Conservation (phyloP, 2,797 vertebrate genomes). For the Sparus aurata region DNA sequence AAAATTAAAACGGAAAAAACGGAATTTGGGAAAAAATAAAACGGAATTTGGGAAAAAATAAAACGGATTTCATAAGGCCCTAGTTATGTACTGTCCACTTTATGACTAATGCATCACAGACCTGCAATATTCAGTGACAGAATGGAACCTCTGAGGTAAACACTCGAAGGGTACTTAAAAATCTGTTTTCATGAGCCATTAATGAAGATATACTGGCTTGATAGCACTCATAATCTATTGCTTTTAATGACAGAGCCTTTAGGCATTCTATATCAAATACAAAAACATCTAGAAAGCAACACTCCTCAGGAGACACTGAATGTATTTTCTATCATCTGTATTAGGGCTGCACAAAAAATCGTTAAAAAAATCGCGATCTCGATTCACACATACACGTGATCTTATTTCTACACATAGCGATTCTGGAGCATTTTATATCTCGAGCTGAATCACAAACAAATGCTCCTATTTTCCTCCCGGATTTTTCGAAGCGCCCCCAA, state of each 20-base stretch:
- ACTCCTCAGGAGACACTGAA: background rate
- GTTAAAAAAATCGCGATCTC: too few relatives aligned
- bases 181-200: background rate
- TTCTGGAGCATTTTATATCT: too few relatives aligned
- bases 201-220: background rate
- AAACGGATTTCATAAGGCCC: too few relatives aligned
- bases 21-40: too few relatives aligned
- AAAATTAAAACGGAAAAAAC: too few relatives aligned
- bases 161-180: background rate
- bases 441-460: too few relatives aligned
- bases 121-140: background rate
- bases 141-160: background rate
- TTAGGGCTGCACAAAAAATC: too few relatives aligned
- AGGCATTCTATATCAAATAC: background rate
- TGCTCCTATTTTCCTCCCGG: too few relatives aligned
- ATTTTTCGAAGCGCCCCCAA: too few relatives aligned
- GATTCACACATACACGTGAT: too few relatives aligned
- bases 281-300: background rate
- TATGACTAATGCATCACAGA: background rate
- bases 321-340: background rate
- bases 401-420: too few relatives aligned
- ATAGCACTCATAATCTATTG: background rate
- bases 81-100: background rate
- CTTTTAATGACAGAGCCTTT: background rate
- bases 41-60: too few relatives aligned